Evolutionary conservation across 2,888 invertebrate species (phyloP).

Genomic region (Oegoconia quadripuncta): DNA sequence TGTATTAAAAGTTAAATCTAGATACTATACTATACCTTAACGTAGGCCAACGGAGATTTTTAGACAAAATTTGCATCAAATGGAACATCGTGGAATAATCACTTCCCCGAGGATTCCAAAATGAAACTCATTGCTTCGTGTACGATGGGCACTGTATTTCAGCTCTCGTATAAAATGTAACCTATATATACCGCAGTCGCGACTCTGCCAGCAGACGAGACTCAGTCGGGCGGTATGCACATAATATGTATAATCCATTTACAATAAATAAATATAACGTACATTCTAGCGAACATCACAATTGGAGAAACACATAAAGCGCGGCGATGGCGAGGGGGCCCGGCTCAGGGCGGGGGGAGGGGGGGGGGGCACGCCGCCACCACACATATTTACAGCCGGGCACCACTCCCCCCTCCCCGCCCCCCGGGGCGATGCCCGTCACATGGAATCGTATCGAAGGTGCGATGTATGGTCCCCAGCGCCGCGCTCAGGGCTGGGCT

Average conservation of each 20-base stretch:
- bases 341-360: too few relatives aligned
- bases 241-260: conserved; percentile 2
- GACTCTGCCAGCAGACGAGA: not conserved
- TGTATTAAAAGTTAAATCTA: too few relatives aligned
- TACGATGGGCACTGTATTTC: conserved; percentile 24
- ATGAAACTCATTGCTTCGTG: conserved; percentile 19
- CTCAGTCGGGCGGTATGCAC: too few relatives aligned
- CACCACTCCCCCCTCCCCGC: too few relatives aligned
- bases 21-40: too few relatives aligned
- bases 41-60: too few relatives aligned
- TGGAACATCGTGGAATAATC: not conserved
- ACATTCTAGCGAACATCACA: conserved; percentile 1
- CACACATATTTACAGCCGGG: not conserved
- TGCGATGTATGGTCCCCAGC: not conserved
- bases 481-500: not conserved
- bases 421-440: too few relatives aligned
- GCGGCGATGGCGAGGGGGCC: not conserved
- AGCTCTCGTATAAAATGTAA: conserved; percentile 22
- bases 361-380: not conserved
- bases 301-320: not conserved
- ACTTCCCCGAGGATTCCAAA: conserved; percentile 1
- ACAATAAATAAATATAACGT: conserved; percentile 11
- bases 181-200: conserved; percentile 12
- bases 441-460: not conserved
- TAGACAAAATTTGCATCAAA: too few relatives aligned